These are phyloP conservation scores for Esperia sulphurella DNA, from an alignment of 2,888 invertebrate species.

Conservation along the genomic window DNA sequence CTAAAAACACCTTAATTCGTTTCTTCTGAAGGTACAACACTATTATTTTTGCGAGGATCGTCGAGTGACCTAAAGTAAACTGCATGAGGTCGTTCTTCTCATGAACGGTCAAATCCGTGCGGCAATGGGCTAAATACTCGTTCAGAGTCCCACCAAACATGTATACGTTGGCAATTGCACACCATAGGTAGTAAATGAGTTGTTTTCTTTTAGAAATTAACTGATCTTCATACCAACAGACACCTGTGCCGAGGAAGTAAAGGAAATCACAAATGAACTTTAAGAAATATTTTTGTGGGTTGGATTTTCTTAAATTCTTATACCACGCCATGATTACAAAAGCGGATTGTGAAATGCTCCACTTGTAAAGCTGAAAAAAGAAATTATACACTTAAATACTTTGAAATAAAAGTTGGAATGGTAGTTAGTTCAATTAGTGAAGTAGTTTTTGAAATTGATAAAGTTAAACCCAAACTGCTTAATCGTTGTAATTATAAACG, in stretches of 20 bases:
- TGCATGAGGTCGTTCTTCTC: constrained; percentile 41
- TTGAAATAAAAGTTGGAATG: no score
- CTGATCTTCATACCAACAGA: constrained; percentile 40
- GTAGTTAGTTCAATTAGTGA: no score
- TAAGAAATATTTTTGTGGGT: constrained; percentile 40
- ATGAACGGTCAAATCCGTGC: constrained; percentile 33
- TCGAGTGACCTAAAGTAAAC: constrained; percentile 37
- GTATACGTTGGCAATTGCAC: constrained; percentile 30
- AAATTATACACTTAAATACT: no score
- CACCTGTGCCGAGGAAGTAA: constrained; percentile 38
- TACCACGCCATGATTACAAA: no score
- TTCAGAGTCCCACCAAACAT: constrained; percentile 27
- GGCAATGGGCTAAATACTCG: constrained; percentile 30
- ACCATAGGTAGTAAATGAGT: constrained; percentile 32
- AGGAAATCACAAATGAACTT: constrained; percentile 34
- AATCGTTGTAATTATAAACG: no score
- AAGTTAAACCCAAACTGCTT: no score
- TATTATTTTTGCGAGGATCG: constrained; percentile 34
- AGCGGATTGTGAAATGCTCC: no score
- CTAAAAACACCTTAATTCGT: constrained; percentile 29
- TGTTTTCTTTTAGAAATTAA: constrained; percentile 12
- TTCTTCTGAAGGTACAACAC: constrained; percentile 31
- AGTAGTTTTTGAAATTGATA: no score
- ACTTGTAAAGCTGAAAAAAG: no score
- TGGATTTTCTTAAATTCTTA: constrained; percentile 9